A percentile compares a stretch with the other conserved stretches of the same genome.
These are phyloP conservation scores for Adelognathus sp. DNA, from an alignment of 2,888 invertebrate species.

Conservation along the genomic window DNA sequence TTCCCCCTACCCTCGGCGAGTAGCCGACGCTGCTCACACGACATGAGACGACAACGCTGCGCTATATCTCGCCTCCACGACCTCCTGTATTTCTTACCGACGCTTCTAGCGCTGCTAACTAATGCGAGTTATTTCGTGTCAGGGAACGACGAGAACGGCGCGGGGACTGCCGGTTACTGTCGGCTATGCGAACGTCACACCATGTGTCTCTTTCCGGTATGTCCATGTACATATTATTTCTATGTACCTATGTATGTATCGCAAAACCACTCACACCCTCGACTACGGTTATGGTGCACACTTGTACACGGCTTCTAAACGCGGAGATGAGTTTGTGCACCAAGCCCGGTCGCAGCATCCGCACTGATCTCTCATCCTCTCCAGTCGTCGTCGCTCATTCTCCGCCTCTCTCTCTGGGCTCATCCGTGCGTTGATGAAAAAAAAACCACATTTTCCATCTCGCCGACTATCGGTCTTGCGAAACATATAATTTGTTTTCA, in stretches of 20 bases:
- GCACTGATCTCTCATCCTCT: conserved; percentile 41
- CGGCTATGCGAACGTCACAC: conserved; percentile 72
- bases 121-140: conserved; percentile 65
- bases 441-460: conserved; percentile 53
- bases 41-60: conserved; percentile 49
- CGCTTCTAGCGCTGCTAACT: conserved; percentile 55
- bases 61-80: conserved; percentile 39
- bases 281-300: conserved; percentile 7
- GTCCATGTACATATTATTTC: conserved; percentile 43
- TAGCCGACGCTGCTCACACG: conserved; percentile 39
- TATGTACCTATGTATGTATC: neutral
- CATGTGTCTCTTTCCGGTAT: conserved; percentile 74
- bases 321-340: neutral
- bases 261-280: no score
- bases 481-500: conserved; percentile 18
- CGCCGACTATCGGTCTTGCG: neutral
- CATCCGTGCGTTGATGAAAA: conserved; percentile 53
- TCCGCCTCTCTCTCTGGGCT: conserved; percentile 35
- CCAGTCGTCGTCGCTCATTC: conserved; percentile 36
- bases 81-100: conserved; percentile 54
- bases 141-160: conserved; percentile 55
- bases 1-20: no score
- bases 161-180: conserved; percentile 69
- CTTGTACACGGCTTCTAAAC: conserved; percentile 10
- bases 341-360: conserved; percentile 35